These are phyloP conservation scores for Marcusenius ussheri DNA, from an alignment of 2,113 vertebrate genomes.

Conservation along the genomic window DNA sequence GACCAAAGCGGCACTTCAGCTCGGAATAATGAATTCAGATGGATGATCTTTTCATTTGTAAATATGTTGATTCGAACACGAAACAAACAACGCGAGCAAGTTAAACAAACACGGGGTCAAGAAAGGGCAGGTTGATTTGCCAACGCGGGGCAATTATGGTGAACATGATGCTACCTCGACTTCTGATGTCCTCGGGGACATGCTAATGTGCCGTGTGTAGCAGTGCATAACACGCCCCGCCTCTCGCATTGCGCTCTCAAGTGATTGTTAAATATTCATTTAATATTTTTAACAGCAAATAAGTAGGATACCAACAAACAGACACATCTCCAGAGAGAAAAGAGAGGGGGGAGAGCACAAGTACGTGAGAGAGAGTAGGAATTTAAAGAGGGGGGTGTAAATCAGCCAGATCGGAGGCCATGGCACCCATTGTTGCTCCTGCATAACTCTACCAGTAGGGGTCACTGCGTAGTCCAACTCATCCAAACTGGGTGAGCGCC, in stretches of 20 bases:
- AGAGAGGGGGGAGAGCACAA: not conserved
- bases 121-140: constrained; percentile 55
- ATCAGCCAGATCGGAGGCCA: too few relatives aligned
- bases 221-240: constrained; percentile 32
- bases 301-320: constrained; percentile 36
- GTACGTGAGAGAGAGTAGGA: not conserved
- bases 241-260: constrained; percentile 45
- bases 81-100: constrained; percentile 50
- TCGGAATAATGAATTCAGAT: constrained; percentile 47
- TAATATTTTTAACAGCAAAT: constrained; percentile 31
- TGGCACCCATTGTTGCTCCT: not conserved
- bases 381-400: not conserved
- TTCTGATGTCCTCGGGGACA: constrained; percentile 52
- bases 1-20: constrained; percentile 20
- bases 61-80: constrained; percentile 53
- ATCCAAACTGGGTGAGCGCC: not conserved
- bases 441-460: not conserved
- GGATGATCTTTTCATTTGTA: constrained; percentile 53
- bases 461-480: not conserved
- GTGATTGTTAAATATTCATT: constrained; percentile 53
- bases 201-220: constrained; percentile 46
- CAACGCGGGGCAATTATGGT: constrained; percentile 59
- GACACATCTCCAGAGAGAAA: constrained; percentile 17
- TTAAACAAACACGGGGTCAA: constrained; percentile 49
- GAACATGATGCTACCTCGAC: constrained; percentile 55